These are phyloP conservation scores for Laodelphax striatellus DNA, from an alignment of 1,140 invertebrate genomes.

Conservation along the genomic window DNA sequence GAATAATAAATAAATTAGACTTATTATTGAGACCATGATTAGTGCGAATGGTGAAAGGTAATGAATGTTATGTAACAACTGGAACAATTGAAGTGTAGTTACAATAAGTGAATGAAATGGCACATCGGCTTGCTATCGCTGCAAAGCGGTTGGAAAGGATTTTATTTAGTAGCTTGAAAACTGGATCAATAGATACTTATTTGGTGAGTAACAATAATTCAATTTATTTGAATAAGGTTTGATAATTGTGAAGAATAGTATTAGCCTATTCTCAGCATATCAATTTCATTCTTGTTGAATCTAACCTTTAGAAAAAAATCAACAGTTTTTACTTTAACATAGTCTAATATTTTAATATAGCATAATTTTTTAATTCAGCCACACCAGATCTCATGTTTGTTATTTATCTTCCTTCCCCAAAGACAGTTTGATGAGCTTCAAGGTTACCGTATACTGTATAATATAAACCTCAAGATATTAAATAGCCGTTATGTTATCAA, in stretches of 20 bases:
- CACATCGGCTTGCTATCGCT: conserved; percentile 18
- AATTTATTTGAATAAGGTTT: conserved; percentile 14
- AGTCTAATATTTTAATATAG: no score
- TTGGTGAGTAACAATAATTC: conserved; percentile 18
- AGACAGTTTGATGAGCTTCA: no score
- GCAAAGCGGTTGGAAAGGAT: conserved; percentile 26
- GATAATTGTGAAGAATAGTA: conserved; percentile 3
- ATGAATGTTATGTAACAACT: not conserved
- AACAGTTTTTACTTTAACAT: no score
- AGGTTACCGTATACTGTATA: no score
- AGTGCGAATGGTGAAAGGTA: not conserved
- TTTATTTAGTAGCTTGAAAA: conserved; percentile 28
- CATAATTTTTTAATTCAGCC: no score
- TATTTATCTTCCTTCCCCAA: no score
- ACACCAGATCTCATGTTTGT: no score
- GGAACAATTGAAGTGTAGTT: not conserved
- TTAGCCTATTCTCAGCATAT: not conserved
- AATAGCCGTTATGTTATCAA: no score
- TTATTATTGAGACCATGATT: not conserved
- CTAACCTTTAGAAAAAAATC: not conserved
- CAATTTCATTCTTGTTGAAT: not conserved
- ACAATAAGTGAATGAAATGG: conserved; percentile 12
- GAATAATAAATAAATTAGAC: not conserved
- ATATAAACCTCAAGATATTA: no score
- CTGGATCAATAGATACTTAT: conserved; percentile 22